phyloP scores from a whole-genome alignment of 2,888 invertebrate species.

The Dryomyza anilis region DNA sequence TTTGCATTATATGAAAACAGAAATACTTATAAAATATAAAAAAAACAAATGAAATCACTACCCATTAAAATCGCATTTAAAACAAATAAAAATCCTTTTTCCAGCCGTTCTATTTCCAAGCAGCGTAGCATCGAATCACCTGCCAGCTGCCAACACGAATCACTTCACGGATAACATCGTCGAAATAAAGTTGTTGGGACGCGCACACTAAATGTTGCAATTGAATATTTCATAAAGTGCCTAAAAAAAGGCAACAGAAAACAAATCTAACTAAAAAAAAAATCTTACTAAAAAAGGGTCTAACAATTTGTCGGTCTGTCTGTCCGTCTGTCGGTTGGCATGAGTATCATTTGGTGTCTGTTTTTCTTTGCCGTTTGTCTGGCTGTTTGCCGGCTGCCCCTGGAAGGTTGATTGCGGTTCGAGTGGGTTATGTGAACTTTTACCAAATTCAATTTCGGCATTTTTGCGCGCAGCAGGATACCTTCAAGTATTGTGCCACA shows the following conservation, averaged over 20 bases:
- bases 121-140: not conserved
- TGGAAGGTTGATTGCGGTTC: not conserved
- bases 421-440: conserved; percentile 5
- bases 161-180: not conserved
- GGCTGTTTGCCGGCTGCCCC: not conserved
- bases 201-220: conserved; percentile 37
- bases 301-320: not conserved
- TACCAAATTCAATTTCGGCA: conserved; percentile 1
- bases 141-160: not conserved
- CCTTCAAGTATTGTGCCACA: not conserved
- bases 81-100: no score
- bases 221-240: conserved; percentile 49
- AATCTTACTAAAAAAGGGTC: not conserved
- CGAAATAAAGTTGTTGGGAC: conserved; percentile 7
- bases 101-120: not conserved
- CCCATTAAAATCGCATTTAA: no score
- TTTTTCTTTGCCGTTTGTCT: no score
- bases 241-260: conserved; percentile 31
- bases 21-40: no score
- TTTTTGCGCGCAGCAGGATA: not conserved
- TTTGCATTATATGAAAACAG: no score
- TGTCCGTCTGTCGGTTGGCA: not conserved
- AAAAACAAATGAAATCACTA: no score
- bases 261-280: not conserved
- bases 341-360: not conserved